Evolutionary conservation across 2,888 invertebrate species (phyloP).

Genomic region (Lepetodrilus schrolli): DNA sequence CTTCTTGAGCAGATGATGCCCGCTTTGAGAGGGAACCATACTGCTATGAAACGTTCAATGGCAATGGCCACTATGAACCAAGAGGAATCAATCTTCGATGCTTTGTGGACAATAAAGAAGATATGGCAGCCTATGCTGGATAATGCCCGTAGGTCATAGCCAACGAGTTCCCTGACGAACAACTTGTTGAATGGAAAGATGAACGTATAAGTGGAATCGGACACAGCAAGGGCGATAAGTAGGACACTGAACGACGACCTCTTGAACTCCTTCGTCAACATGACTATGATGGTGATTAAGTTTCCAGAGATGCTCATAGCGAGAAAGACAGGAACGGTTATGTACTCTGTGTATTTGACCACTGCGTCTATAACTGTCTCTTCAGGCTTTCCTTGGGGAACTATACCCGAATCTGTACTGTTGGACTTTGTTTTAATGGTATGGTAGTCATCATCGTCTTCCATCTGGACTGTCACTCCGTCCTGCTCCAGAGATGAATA

Average conservation of each 20-base stretch:
- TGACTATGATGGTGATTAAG: conserved; percentile 47
- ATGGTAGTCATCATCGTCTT: too few species aligned
- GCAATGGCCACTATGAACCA: conserved; percentile 57
- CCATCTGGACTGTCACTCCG: too few species aligned
- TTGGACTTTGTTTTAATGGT: too few species aligned
- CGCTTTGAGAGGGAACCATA: conserved; percentile 53
- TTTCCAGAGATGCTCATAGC: conserved; percentile 51
- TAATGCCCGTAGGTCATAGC: conserved; percentile 49
- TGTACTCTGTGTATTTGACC: conserved; percentile 28
- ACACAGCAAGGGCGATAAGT: conserved; percentile 51
- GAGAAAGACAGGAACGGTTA: conserved; percentile 45
- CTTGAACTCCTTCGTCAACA: conserved; percentile 45
- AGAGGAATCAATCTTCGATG: conserved; percentile 57
- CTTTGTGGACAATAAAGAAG: conserved; percentile 51
- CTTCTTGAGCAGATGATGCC: conserved; percentile 48
- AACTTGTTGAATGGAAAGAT: conserved; percentile 55
- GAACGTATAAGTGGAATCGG: conserved; percentile 48
- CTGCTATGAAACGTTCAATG: conserved; percentile 56
- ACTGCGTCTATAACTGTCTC: too few species aligned
- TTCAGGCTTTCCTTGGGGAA: too few species aligned
- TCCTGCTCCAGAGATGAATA: too few species aligned
- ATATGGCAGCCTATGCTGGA: conserved; percentile 47
- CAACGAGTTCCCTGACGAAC: conserved; percentile 45
- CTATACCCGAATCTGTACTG: too few species aligned
- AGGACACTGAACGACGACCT: conserved; percentile 45